phyloP scores from a whole-genome alignment of 2,888 invertebrate species.

The Lacanobia oleracea region DNA sequence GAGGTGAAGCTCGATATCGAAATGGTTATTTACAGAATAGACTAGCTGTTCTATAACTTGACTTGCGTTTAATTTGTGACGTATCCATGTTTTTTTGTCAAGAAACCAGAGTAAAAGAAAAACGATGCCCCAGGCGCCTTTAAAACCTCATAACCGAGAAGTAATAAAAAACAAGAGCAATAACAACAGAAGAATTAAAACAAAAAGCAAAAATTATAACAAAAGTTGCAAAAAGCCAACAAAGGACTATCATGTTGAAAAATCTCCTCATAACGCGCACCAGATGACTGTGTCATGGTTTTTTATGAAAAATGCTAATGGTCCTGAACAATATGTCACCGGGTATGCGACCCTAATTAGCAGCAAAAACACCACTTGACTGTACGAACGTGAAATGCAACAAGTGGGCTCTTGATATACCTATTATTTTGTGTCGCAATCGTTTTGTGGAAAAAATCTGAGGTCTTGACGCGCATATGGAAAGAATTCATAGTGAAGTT shows the following conservation, averaged over 20 bases:
- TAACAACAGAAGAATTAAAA: constrained; percentile 5
- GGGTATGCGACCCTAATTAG: constrained; percentile 62
- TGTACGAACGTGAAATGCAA: constrained; percentile 63
- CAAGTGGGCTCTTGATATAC: constrained; percentile 63
- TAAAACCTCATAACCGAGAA: not conserved
- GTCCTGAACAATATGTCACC: constrained; percentile 60
- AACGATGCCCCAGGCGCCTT: not conserved
- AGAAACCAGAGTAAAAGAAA: not conserved
- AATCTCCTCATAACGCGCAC: constrained; percentile 48
- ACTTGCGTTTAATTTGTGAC: too few relatives aligned
- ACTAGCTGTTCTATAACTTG: too few relatives aligned
- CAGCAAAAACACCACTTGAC: constrained; percentile 66
- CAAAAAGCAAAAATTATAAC: constrained; percentile 3
- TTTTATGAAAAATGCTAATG: constrained; percentile 66
- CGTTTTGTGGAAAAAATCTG: constrained; percentile 34
- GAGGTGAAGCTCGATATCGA: too few relatives aligned
- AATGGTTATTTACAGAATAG: too few relatives aligned
- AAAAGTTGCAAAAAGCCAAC: constrained; percentile 11
- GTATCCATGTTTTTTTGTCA: too few relatives aligned
- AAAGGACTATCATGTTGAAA: constrained; percentile 31
- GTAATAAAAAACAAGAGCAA: not conserved
- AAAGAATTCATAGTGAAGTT: constrained; percentile 1
- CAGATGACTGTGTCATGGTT: constrained; percentile 62
- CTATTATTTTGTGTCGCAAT: constrained; percentile 44
- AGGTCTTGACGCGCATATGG: constrained; percentile 1